Conservation (phyloP, 2,113 vertebrate genomes). For the Brienomyrus longianalis region DNA sequence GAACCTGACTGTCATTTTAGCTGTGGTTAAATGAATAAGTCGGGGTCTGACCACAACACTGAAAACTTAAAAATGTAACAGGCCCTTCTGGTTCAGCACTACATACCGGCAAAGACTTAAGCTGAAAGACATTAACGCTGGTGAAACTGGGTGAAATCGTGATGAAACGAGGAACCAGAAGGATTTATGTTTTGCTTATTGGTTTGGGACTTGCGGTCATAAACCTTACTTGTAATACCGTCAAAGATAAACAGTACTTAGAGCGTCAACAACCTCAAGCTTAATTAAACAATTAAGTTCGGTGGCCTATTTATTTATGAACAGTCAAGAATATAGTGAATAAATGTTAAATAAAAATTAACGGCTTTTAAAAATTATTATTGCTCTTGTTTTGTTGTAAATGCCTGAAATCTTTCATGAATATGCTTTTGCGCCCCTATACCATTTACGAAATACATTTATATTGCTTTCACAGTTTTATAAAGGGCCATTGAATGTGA, state of each 20-base stretch:
- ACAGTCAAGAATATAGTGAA: background rate
- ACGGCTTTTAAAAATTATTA: background rate
- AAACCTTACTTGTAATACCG: background rate
- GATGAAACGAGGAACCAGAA: background rate
- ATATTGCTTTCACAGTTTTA: background rate
- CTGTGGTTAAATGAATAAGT: background rate
- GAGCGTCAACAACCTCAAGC: background rate
- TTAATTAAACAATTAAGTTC: background rate
- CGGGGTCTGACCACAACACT: constrained; percentile 3
- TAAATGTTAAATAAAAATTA: background rate
- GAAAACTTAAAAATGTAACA: background rate
- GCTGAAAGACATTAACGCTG: background rate
- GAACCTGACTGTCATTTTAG: background rate
- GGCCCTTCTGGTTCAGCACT: background rate
- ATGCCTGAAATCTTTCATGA: background rate
- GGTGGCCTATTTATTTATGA: background rate
- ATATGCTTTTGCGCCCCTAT: background rate
- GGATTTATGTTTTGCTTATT: background rate
- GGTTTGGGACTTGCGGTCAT: constrained; percentile 1
- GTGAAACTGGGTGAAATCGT: background rate
- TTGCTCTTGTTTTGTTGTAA: background rate
- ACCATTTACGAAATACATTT: background rate
- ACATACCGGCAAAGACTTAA: background rate
- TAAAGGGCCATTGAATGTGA: background rate
- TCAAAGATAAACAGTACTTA: background rate